Evolutionary conservation across 2,113 vertebrate genomes (phyloP).

Genomic region (Lynx canadensis): DNA sequence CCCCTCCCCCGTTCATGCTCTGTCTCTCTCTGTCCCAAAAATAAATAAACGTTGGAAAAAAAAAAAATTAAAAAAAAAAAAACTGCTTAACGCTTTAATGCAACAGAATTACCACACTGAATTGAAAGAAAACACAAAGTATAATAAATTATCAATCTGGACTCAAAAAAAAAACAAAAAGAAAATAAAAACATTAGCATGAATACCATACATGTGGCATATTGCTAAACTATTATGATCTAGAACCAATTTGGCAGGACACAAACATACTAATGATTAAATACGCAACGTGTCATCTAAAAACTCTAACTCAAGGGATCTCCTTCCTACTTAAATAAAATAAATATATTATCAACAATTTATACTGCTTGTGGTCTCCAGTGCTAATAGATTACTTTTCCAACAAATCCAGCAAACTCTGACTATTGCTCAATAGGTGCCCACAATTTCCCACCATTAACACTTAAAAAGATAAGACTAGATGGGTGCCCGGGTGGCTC

Average conservation of each 20-base stretch:
- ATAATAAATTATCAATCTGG: background rate
- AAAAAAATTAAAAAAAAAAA: no score
- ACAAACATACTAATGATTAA: background rate
- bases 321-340: background rate
- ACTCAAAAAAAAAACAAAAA: background rate
- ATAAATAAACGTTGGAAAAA: no score
- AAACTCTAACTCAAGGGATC: background rate
- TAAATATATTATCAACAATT: background rate
- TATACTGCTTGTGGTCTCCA: background rate
- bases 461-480: background rate
- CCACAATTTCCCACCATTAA: background rate
- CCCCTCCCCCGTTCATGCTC: no score
- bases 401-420: background rate
- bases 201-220: background rate
- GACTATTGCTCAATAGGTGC: background rate
- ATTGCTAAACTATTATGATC: background rate
- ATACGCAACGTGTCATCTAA: background rate
- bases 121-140: conserved; percentile 22
- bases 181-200: background rate
- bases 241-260: background rate
- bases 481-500: no score
- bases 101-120: background rate
- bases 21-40: no score
- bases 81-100: conserved; percentile 1
- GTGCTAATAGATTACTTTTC: background rate